Evolutionary conservation across 1,140 invertebrate species (phyloP).

Genomic region (Anthonomus grandis): DNA sequence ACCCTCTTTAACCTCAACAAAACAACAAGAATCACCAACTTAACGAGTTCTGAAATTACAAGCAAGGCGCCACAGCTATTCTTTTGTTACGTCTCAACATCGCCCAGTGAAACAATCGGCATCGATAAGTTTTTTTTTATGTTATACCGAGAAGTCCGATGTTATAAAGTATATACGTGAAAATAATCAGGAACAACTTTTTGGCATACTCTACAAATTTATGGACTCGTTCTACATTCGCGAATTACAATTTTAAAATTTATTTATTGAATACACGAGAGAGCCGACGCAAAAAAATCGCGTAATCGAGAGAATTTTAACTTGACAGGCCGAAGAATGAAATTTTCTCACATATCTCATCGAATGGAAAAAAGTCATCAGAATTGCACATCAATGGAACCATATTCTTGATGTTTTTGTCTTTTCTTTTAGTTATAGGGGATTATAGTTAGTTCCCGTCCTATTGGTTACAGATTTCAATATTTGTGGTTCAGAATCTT

Average conservation of each 20-base stretch:
- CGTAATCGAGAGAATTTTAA: conserved; percentile 21
- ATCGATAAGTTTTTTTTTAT: no score
- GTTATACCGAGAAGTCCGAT: no score
- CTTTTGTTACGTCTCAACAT: no score
- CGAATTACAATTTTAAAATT: conserved; percentile 20
- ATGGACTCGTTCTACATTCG: conserved; percentile 19
- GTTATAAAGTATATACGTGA: conserved; percentile 9
- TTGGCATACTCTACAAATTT: conserved; percentile 16
- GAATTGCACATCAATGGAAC: conserved; percentile 9
- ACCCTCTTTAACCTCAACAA: no score
- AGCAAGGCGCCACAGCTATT: no score
- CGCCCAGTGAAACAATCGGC: no score
- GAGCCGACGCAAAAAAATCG: conserved; percentile 1
- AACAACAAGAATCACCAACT: no score
- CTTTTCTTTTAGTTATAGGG: no score
- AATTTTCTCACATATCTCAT: conserved; percentile 20
- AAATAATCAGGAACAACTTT: conserved; percentile 11
- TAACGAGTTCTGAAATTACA: no score
- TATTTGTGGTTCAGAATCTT: no score
- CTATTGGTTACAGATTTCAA: no score
- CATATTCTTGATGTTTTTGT: background rate
- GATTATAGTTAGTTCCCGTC: no score
- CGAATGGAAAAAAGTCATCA: conserved; percentile 13
- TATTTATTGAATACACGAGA: conserved; percentile 16
- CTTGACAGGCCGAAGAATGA: conserved; percentile 22